These are phyloP conservation scores for Beaufortia kweichowensis DNA, from an alignment of 2,113 vertebrate genomes.

Conservation along the genomic window DNA sequence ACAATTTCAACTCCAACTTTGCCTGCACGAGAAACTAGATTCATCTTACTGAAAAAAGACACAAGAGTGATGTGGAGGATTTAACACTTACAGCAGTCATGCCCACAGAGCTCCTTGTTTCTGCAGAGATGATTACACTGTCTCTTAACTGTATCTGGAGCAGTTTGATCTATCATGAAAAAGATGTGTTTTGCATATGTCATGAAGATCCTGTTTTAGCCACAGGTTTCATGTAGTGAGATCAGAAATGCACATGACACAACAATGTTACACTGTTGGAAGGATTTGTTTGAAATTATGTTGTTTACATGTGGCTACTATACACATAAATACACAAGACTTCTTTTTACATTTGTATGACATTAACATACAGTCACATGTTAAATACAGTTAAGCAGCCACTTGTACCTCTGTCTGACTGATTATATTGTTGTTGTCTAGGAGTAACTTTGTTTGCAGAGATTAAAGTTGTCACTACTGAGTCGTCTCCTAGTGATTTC, in stretches of 20 bases:
- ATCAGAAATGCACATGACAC: no score
- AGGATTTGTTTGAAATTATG: no score
- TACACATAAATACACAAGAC: not conserved
- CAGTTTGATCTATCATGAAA: slow-evolving; percentile 51
- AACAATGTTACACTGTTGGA: no score
- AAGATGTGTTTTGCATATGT: slow-evolving; percentile 25
- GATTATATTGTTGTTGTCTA: slow-evolving; percentile 5
- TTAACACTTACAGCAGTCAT: slow-evolving; percentile 91
- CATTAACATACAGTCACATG: not conserved
- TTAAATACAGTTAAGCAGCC: no score
- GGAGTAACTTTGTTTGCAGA: slow-evolving; percentile 27
- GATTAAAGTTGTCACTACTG: not conserved
- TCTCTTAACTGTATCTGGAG: slow-evolving; percentile 75
- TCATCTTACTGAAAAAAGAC: not conserved
- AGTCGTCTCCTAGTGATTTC: not conserved
- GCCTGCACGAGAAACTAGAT: slow-evolving; percentile 71
- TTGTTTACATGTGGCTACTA: no score
- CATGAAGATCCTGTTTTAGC: not conserved
- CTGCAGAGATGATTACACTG: slow-evolving; percentile 92
- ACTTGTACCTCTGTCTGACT: not conserved
- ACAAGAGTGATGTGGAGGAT: not conserved
- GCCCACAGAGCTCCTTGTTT: slow-evolving; percentile 89
- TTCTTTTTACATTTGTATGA: not conserved
- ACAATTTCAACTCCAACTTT: slow-evolving; percentile 82
- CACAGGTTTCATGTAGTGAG: no score